These are phyloP conservation scores for Drosophila melanosoma DNA, from an alignment of 2,888 invertebrate species.

Conservation along the genomic window DNA sequence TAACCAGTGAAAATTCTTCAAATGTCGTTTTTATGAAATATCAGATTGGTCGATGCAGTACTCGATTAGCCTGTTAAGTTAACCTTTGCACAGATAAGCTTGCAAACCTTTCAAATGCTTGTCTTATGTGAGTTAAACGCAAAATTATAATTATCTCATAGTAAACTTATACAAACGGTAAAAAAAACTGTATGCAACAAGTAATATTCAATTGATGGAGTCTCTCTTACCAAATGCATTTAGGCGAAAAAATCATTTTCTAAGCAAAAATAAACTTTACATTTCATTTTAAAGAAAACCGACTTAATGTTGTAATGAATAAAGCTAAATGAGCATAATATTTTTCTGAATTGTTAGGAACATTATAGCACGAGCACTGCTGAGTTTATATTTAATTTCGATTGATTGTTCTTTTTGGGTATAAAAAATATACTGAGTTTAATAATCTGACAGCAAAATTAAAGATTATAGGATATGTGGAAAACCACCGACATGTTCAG, in stretches of 20 bases:
- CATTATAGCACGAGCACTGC: neutral
- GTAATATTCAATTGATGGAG: neutral
- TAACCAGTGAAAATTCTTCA: constrained; percentile 5
- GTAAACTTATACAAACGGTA: neutral
- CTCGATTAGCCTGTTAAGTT: constrained; percentile 15
- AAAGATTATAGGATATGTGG: neutral
- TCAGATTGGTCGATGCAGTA: constrained; percentile 6
- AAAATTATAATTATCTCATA: neutral
- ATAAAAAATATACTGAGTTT: neutral
- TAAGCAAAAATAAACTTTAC: neutral
- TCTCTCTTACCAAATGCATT: neutral
- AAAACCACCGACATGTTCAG: neutral
- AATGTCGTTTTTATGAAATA: constrained; percentile 3
- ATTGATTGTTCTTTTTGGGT: neutral
- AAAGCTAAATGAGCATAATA: neutral
- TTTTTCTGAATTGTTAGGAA: neutral
- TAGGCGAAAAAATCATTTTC: neutral
- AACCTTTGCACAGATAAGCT: neutral
- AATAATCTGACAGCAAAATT: neutral
- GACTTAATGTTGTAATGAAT: neutral
- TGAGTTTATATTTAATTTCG: neutral
- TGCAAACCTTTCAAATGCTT: neutral
- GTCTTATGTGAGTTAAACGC: neutral
- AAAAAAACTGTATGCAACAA: neutral
- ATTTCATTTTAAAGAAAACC: neutral